phyloP scores from a whole-genome alignment of 2,888 invertebrate genomes.

The Anorthoa munda region DNA sequence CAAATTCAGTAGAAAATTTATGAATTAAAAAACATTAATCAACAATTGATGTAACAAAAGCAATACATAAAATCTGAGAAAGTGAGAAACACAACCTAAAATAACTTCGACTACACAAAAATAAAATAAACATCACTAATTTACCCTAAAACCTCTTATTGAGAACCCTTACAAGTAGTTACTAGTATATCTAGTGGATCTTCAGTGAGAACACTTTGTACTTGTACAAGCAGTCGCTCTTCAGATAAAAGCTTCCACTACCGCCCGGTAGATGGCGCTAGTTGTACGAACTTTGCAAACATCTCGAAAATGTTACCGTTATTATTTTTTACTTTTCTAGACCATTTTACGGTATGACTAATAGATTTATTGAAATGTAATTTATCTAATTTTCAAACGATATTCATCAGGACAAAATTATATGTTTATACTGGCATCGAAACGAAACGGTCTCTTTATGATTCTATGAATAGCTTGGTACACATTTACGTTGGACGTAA shows the following conservation, averaged over 20 bases:
- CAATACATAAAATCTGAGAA: background rate
- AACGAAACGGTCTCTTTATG: constrained; percentile 43
- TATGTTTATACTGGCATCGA: constrained; percentile 40
- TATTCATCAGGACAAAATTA: constrained; percentile 44
- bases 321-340: constrained; percentile 49
- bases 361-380: constrained; percentile 55
- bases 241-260: constrained; percentile 73
- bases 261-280: constrained; percentile 85
- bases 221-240: constrained; percentile 4
- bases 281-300: constrained; percentile 48
- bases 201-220: constrained; percentile 13
- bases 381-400: constrained; percentile 52
- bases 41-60: background rate
- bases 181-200: constrained; percentile 34
- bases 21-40: background rate
- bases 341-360: constrained; percentile 48
- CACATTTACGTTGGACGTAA: constrained; percentile 30
- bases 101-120: constrained; percentile 3
- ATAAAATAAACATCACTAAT: constrained; percentile 29
- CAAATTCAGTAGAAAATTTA: too few relatives aligned
- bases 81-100: background rate
- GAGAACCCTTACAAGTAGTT: constrained; percentile 43
- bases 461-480: constrained; percentile 31
- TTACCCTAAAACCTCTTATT: constrained; percentile 36
- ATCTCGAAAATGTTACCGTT: background rate